Percentiles rank a stretch among this genome's conserved stretches.
These are phyloP conservation scores for Escarpia spicata DNA, from an alignment of 2,888 invertebrate genomes.

Conservation along the genomic window DNA sequence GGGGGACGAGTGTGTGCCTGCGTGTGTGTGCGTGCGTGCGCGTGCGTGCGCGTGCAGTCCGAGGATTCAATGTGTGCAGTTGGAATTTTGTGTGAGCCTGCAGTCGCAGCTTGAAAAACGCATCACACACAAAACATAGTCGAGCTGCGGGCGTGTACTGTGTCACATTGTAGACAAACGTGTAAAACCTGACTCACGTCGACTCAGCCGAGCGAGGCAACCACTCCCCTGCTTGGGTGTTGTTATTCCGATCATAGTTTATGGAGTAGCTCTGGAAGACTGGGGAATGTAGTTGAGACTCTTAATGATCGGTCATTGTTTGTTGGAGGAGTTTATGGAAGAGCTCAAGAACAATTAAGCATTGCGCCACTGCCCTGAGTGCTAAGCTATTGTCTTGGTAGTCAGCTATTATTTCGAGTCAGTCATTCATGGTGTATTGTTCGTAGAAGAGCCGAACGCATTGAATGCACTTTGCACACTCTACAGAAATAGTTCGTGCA, in stretches of 20 bases:
- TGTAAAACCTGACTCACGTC: too few species aligned
- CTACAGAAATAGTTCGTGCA: too few species aligned
- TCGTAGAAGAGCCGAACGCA: background rate
- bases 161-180: too few species aligned
- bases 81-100: too few species aligned
- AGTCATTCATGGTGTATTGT: background rate
- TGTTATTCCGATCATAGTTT: background rate
- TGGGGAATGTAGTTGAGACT: background rate
- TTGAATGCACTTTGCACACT: background rate
- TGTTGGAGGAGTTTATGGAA: background rate
- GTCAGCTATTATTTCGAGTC: background rate
- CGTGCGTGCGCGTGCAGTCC: too few species aligned
- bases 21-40: too few species aligned
- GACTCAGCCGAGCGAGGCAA: background rate
- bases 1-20: too few species aligned
- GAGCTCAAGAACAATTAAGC: background rate
- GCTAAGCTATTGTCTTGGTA: background rate
- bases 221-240: slow-evolving; percentile 8
- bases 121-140: too few species aligned
- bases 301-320: background rate
- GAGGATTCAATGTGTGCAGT: too few species aligned
- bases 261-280: background rate
- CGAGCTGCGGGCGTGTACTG: too few species aligned
- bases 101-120: too few species aligned
- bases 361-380: background rate